Evolutionary conservation across 2,888 invertebrate genomes (phyloP).

Genomic region (Melinopterus prodromus): DNA sequence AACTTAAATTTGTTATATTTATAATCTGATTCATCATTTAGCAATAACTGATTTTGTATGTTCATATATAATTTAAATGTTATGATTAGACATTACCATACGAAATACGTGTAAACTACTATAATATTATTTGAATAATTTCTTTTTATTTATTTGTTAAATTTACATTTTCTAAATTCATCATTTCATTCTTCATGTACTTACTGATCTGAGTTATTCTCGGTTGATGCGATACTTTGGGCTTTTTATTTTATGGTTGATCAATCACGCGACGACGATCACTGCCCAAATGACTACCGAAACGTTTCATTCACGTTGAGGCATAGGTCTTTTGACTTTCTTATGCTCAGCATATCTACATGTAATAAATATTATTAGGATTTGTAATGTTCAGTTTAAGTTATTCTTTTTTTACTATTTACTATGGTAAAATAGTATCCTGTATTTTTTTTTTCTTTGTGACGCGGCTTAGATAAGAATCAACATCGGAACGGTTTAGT

Average conservation of each 20-base stretch:
- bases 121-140: background rate
- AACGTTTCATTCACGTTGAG: background rate
- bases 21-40: slow-evolving; percentile 35
- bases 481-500: slow-evolving; percentile 13
- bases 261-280: background rate
- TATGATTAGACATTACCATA: slow-evolving; percentile 9
- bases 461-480: background rate
- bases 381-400: slow-evolving; percentile 10
- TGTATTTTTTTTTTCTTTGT: slow-evolving; percentile 26
- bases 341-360: slow-evolving; percentile 4
- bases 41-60: slow-evolving; percentile 34
- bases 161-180: background rate
- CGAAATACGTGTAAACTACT: background rate
- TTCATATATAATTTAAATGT: slow-evolving; percentile 28
- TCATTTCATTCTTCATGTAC: background rate
- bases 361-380: background rate
- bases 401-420: slow-evolving; percentile 23
- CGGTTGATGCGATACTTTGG: background rate
- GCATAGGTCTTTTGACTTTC: background rate
- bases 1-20: slow-evolving; percentile 31
- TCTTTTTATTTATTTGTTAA: background rate
- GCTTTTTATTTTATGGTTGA: background rate
- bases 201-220: background rate
- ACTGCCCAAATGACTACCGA: background rate
- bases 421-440: slow-evolving; percentile 10